These are phyloP conservation scores for Acromyrmex heyeri DNA, from an alignment of 1,140 invertebrate species.

Conservation along the genomic window DNA sequence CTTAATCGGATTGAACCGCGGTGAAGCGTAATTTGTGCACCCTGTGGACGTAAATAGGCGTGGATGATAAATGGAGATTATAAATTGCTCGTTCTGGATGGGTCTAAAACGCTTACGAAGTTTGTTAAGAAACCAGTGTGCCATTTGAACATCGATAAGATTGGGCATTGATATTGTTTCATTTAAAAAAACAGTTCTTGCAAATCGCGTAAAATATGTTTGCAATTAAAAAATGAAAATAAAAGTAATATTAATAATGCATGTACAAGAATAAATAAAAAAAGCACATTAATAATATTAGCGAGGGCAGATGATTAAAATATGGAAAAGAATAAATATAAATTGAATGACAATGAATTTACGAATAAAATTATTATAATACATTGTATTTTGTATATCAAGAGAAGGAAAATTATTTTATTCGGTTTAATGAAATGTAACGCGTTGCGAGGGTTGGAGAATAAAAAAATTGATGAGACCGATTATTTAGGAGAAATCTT, in stretches of 20 bases:
- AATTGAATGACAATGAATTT: neutral
- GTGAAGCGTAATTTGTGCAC: slow-evolving; percentile 47
- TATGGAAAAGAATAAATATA: neutral
- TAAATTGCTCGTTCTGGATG: slow-evolving; percentile 51
- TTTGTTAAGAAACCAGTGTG: slow-evolving; percentile 36
- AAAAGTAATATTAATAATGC: neutral
- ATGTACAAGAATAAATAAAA: neutral
- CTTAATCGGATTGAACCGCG: slow-evolving; percentile 56
- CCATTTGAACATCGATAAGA: slow-evolving; percentile 11
- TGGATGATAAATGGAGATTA: slow-evolving; percentile 59
- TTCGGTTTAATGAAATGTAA: neutral
- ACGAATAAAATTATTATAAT: slow-evolving; percentile 8
- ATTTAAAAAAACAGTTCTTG: neutral
- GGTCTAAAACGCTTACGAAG: slow-evolving; percentile 29
- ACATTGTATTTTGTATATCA: neutral
- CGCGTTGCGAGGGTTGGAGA: slow-evolving; percentile 28
- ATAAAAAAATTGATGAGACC: slow-evolving; percentile 55
- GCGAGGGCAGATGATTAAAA: neutral
- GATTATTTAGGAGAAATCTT: slow-evolving; percentile 45
- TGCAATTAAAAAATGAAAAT: slow-evolving; percentile 15
- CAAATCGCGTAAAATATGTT: slow-evolving; percentile 3
- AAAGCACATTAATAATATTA: neutral
- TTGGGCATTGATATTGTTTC: neutral
- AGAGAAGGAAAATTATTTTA: neutral
- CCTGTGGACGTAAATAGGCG: slow-evolving; percentile 48